Conservation (phyloP, 2,113 vertebrate species). For the Parus major region DNA sequence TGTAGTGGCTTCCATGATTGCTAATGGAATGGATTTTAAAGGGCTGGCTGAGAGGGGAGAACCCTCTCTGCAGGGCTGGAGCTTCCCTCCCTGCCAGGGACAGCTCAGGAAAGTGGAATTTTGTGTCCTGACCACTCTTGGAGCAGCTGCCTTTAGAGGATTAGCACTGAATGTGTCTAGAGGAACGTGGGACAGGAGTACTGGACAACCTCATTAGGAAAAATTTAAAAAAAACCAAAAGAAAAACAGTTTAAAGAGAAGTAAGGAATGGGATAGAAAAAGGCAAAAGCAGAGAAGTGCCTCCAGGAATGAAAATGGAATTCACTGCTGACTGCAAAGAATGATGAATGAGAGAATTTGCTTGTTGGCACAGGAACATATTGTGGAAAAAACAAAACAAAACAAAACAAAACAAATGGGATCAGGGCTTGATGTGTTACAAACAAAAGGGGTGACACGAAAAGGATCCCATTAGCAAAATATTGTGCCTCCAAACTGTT, state of each 20-base stretch:
- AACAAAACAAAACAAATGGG: background rate
- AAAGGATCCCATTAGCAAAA: background rate
- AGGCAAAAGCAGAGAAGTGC: background rate
- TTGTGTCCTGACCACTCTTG: background rate
- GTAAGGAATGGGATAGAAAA: background rate
- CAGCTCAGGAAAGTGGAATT: background rate
- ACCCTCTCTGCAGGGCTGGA: background rate
- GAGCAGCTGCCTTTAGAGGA: background rate
- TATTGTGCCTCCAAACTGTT: background rate
- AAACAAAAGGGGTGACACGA: background rate
- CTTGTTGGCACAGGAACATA: background rate
- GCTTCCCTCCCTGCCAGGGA: background rate
- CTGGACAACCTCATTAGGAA: background rate
- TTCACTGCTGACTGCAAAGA: background rate
- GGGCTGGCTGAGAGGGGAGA: background rate
- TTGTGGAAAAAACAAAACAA: background rate
- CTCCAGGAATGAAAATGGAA: background rate
- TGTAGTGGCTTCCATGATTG: conserved; percentile 15
- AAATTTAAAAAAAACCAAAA: background rate
- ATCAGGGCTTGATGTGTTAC: background rate
- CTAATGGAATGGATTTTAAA: conserved; percentile 28
- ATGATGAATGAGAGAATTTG: conserved; percentile 16
- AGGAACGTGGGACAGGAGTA: background rate
- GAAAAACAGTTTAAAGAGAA: background rate
- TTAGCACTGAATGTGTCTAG: background rate